These are phyloP conservation scores for Diaprepes abbreviatus DNA, from an alignment of 2,888 invertebrate species.

Conservation along the genomic window DNA sequence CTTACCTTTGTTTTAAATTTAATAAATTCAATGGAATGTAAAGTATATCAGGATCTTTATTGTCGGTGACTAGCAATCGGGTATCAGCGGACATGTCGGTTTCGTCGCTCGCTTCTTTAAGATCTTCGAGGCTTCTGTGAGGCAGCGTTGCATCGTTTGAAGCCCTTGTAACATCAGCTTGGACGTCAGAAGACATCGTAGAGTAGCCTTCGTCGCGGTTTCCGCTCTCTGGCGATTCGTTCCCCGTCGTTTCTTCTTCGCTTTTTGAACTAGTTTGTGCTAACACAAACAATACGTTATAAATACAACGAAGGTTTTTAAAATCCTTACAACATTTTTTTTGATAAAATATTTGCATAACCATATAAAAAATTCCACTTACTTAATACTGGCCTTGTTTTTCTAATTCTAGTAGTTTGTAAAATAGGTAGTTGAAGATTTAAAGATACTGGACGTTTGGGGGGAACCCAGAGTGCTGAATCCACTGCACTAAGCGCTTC, in stretches of 20 bases:
- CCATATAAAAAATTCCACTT: slow-evolving; percentile 47
- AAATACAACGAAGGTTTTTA: no score
- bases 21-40: slow-evolving; percentile 77
- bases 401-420: slow-evolving; percentile 67
- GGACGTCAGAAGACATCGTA: slow-evolving; percentile 87
- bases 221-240: slow-evolving; percentile 82
- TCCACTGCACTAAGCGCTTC: slow-evolving; percentile 77
- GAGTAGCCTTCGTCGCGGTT: slow-evolving; percentile 87
- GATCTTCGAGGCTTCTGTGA: slow-evolving; percentile 72
- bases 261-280: slow-evolving; percentile 69
- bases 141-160: slow-evolving; percentile 69
- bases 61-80: slow-evolving; percentile 72
- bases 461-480: slow-evolving; percentile 77
- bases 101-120: slow-evolving; percentile 82
- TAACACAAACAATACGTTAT: no score
- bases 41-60: slow-evolving; percentile 76
- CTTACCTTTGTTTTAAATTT: slow-evolving; percentile 64
- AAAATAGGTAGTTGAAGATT: slow-evolving; percentile 78
- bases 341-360: no score
- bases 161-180: slow-evolving; percentile 75
- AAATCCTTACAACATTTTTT: no score
- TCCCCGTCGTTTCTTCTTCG: slow-evolving; percentile 76
- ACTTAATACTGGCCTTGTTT: slow-evolving; percentile 68
- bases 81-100: slow-evolving; percentile 74
- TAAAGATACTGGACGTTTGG: slow-evolving; percentile 78